phyloP scores from a whole-genome alignment of 1,140 invertebrate species.

The Zaprionus ornatus region DNA sequence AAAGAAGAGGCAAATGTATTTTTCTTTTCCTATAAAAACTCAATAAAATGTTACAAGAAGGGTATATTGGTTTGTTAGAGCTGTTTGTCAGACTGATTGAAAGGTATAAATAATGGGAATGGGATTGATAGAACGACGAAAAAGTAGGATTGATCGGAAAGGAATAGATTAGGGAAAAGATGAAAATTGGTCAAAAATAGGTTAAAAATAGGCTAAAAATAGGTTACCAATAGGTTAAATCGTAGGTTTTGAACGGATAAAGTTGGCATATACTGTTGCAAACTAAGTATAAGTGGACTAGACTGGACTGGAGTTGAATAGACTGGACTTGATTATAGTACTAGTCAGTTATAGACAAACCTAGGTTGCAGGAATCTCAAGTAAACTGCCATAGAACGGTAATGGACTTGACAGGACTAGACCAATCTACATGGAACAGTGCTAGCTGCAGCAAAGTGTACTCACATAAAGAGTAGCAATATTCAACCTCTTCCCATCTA shows the following conservation, averaged over 20 bases:
- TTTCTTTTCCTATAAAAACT: constrained; percentile 26
- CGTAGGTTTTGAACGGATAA: background rate
- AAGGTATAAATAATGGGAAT: background rate
- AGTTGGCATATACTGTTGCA: background rate
- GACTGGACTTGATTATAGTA: background rate
- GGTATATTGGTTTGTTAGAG: constrained; percentile 17
- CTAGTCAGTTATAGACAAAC: too few relatives aligned
- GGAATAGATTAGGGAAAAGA: too few relatives aligned
- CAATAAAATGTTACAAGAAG: background rate
- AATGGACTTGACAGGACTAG: background rate
- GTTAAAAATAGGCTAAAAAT: too few relatives aligned
- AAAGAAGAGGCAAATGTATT: constrained; percentile 65
- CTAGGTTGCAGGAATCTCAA: too few relatives aligned
- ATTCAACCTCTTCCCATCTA: background rate
- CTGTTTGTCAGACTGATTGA: background rate
- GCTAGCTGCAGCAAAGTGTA: background rate
- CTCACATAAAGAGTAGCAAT: background rate
- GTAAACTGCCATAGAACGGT: too few relatives aligned
- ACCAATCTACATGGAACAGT: background rate
- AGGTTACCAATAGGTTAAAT: background rate
- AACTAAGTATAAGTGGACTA: background rate
- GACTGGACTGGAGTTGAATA: background rate
- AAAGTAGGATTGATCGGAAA: background rate
- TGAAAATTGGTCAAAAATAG: too few relatives aligned
- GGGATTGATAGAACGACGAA: background rate